Evolutionary conservation across 1,140 invertebrate species (phyloP).

Genomic region (Pygmarrhopalites habei): DNA sequence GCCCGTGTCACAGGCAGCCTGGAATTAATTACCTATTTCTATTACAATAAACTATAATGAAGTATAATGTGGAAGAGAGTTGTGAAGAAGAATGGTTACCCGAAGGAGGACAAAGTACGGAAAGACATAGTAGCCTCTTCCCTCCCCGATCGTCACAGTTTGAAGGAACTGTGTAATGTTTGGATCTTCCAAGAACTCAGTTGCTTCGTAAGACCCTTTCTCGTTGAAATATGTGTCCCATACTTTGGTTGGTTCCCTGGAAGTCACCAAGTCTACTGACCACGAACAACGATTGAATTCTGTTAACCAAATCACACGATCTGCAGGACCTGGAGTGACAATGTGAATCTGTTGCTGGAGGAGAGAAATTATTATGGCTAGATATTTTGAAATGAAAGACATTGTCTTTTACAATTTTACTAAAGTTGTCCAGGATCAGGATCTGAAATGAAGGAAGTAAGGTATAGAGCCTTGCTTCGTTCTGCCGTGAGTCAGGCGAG

Average conservation of each 20-base stretch:
- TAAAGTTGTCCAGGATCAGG: too few relatives aligned
- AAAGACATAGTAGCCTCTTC: slow-evolving; percentile 4
- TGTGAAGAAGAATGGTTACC: background rate
- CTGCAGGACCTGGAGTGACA: too few relatives aligned
- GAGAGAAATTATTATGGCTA: too few relatives aligned
- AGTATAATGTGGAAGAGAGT: background rate
- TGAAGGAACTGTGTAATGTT: slow-evolving; percentile 3
- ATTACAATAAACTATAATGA: background rate
- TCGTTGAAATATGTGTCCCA: slow-evolving; percentile 14
- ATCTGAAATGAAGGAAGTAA: too few relatives aligned
- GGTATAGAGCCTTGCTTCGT: too few relatives aligned
- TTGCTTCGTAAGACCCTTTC: background rate
- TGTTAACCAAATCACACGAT: background rate
- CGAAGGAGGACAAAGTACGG: slow-evolving; percentile 18
- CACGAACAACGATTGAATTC: slow-evolving; percentile 2
- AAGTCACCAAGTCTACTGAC: background rate
- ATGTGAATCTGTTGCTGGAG: too few relatives aligned
- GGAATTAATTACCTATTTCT: background rate
- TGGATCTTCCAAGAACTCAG: background rate
- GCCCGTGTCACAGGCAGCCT: slow-evolving; percentile 3
- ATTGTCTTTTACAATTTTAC: too few relatives aligned
- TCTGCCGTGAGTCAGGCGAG: too few relatives aligned
- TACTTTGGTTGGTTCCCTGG: background rate
- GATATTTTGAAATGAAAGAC: too few relatives aligned
- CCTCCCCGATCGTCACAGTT: background rate